A percentile compares a stretch with the other conserved stretches of the same genome.
These are phyloP conservation scores for Solenodon paradoxus DNA, from an alignment of 2,113 vertebrate genomes.

Conservation along the genomic window DNA sequence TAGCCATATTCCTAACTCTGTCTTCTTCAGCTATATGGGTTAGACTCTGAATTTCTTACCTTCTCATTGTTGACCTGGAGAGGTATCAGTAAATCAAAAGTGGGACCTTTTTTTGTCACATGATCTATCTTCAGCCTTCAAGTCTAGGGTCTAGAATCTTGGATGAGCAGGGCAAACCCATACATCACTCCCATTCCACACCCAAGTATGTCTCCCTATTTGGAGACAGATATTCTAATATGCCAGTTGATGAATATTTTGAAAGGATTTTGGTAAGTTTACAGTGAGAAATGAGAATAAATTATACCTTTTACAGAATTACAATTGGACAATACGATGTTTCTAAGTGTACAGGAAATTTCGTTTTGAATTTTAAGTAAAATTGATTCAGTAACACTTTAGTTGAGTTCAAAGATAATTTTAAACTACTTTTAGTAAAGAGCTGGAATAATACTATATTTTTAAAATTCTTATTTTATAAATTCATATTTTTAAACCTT, in stretches of 20 bases:
- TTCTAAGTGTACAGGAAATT: slow-evolving; percentile 32
- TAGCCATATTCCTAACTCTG: neutral
- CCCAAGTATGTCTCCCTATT: neutral
- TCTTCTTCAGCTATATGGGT: neutral
- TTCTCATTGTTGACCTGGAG: neutral
- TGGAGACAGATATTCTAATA: neutral
- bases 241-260: neutral
- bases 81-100: slow-evolving; percentile 3
- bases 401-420: slow-evolving; percentile 36
- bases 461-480: too few relatives aligned
- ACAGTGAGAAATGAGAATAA: slow-evolving; percentile 3
- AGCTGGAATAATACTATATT: slow-evolving; percentile 20
- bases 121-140: too few relatives aligned
- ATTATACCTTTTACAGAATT: neutral
- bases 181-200: neutral
- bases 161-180: neutral
- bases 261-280: neutral
- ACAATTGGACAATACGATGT: neutral
- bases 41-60: neutral
- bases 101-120: neutral
- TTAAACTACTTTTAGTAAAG: slow-evolving; percentile 7
- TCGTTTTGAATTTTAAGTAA: slow-evolving; percentile 52
- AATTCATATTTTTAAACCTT: slow-evolving; percentile 35
- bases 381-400: neutral
- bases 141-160: neutral